Base-by-base conservation (phyloP, 1,140 invertebrate genomes). In the Saccostrea echinata region DNA sequence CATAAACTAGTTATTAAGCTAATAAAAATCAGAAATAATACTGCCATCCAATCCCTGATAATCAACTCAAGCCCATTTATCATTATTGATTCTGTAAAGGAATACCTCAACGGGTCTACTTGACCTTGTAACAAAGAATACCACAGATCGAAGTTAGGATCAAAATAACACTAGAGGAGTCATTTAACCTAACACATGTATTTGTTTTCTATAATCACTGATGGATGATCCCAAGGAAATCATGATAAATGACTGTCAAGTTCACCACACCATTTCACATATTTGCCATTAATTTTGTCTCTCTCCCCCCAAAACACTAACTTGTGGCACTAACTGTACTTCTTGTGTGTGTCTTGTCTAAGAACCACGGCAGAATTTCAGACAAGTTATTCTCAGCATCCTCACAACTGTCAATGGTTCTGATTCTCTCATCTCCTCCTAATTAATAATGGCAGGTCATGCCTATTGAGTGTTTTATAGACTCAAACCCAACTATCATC, bases 361-460 rank as follows among this genome's bases (percentile, higher is more conserved):
- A 24, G 18, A 24, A 80, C 6, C 16, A 18, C 9, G 51, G 24
- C 51, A 52, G 24, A 24, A 83, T 83, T 27, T 52, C 35, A 51
- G 35, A 52, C 21, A 51, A 52, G 51, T 83, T 27, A 83, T 83
- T 83, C 51, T 52, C 81, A 83, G 35, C 43, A 83, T 76, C 27
- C 30, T 13, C 55, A 76, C 68, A 76, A 76, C 68, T 76, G 68
- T 76, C 68, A 76, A 16, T 33, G 27, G 13, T 27, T 30, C 11
- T 3, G 68, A 76, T 30, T 12, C 27, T 30, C 68, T 33, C 27
- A 76, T 76, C 68, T 12, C 27, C 6, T 27, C 27, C 24, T 30
- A 76, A 76, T 30, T 76, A 30, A 76, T 30, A 30, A 76, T 76
- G 68, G 68, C 68, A 76, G 68, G 68, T 76, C 68, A 76, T 76